Evolutionary conservation across 1,140 invertebrate genomes (phyloP).

Genomic region (Drosophila burlai): DNA sequence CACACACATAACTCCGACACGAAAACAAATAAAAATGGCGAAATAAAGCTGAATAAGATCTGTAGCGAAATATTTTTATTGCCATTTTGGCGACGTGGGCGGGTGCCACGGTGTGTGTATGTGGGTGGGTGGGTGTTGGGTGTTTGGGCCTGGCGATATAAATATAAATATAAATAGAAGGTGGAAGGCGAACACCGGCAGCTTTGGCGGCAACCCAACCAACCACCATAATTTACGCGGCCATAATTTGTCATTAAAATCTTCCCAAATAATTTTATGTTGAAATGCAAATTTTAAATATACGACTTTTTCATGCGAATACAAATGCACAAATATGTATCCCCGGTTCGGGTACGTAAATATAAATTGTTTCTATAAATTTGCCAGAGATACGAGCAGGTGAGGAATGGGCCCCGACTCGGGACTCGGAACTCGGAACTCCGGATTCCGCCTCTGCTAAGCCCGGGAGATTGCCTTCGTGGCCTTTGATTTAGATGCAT

Average conservation of each 20-base stretch:
- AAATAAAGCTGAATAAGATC: conserved; percentile 84
- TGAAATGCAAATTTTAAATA: conserved; percentile 83
- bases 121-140: not conserved
- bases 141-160: conserved; percentile 61
- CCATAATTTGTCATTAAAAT: conserved; percentile 85
- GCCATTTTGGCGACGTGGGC: conserved; percentile 76
- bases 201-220: conserved; percentile 6
- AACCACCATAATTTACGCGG: conserved; percentile 78
- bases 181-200: conserved; percentile 3
- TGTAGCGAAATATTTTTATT: conserved; percentile 84
- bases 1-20: conserved; percentile 54
- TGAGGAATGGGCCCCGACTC: conserved; percentile 38
- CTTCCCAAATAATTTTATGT: conserved; percentile 82
- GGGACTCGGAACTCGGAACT: not conserved
- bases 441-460: conserved; percentile 22
- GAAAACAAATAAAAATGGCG: conserved; percentile 82
- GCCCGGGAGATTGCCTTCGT: conserved; percentile 50
- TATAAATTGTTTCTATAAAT: conserved; percentile 69
- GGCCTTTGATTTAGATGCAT: conserved; percentile 51
- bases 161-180: conserved; percentile 61
- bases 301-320: conserved; percentile 61
- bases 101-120: conserved; percentile 14
- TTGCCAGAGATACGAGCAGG: conserved; percentile 52
- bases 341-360: conserved; percentile 31
- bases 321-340: conserved; percentile 28